These are phyloP conservation scores for Oryzias celebensis DNA, from an alignment of 2,113 vertebrate genomes.

Conservation along the genomic window DNA sequence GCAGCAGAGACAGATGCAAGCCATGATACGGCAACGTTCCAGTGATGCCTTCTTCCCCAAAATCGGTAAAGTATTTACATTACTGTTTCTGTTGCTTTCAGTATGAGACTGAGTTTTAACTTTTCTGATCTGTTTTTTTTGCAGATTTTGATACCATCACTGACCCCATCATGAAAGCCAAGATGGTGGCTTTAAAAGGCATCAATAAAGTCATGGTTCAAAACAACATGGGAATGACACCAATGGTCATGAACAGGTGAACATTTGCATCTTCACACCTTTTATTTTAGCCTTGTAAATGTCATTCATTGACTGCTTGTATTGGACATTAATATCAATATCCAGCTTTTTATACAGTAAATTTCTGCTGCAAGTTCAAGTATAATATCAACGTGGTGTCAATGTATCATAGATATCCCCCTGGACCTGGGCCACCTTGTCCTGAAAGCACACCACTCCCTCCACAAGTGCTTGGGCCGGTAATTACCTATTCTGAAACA, in stretches of 20 bases:
- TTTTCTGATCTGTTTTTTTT: conserved; percentile 37
- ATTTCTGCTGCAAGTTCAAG: not conserved
- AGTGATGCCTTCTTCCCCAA: conserved; percentile 93
- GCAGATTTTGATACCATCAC: conserved; percentile 96
- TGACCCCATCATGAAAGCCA: conserved; percentile 99
- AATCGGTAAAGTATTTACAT: conserved; percentile 84
- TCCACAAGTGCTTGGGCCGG: conserved; percentile 85
- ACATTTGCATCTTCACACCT: not conserved
- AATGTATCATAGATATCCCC: conserved; percentile 81
- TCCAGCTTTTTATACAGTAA: not conserved
- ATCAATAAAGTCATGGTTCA: conserved; percentile 99
- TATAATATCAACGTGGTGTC: not conserved
- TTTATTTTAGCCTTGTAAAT: too few relatives aligned
- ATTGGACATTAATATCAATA: not conserved
- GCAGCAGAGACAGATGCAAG: conserved; percentile 98
- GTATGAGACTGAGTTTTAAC: not conserved
- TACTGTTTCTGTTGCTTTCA: conserved; percentile 10
- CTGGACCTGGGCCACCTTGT: conserved; percentile 74
- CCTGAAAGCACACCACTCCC: conserved; percentile 80
- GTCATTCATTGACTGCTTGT: too few relatives aligned
- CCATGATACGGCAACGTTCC: conserved; percentile 96
- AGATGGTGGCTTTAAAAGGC: conserved; percentile 98
- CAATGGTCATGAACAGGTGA: conserved; percentile 95
- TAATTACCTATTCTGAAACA: conserved; percentile 57
- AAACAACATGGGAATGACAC: conserved; percentile 90